Conservation (phyloP, 2,113 vertebrate genomes). For the Falco punctatus region DNA sequence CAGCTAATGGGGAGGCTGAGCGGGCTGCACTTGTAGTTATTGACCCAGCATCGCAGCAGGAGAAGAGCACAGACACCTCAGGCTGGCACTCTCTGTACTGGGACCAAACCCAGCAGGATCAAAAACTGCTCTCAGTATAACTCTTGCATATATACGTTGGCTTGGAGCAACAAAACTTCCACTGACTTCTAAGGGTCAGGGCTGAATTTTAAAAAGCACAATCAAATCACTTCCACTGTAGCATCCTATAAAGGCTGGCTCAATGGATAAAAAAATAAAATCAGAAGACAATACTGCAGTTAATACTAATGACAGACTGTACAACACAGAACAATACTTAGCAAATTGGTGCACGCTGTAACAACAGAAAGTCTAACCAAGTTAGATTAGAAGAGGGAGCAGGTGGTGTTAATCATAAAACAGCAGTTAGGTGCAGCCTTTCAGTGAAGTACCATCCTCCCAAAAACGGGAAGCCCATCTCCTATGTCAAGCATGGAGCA, state of each 20-base stretch:
- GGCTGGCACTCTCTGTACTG: neutral
- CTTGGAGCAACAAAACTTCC: neutral
- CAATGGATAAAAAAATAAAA: neutral
- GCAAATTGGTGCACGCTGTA: neutral
- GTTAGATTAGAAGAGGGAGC: too few relatives aligned
- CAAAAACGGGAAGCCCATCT: neutral
- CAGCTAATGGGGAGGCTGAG: neutral
- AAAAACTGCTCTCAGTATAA: neutral
- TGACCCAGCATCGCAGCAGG: neutral
- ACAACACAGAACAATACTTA: neutral
- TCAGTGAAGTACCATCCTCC: neutral
- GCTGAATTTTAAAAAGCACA: neutral
- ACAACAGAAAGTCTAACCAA: neutral
- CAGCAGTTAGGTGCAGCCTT: neutral
- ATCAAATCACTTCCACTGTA: neutral
- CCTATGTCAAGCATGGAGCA: neutral
- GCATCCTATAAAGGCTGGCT: neutral
- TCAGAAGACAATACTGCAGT: neutral
- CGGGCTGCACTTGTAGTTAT: neutral
- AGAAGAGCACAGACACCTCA: neutral
- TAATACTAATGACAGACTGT: neutral
- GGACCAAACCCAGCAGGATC: neutral
- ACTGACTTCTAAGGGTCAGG: neutral
- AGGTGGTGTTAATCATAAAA: neutral
- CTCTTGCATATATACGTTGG: neutral